Conservation (phyloP, 2,113 vertebrate genomes). For the Oreotrochilus melanogaster region DNA sequence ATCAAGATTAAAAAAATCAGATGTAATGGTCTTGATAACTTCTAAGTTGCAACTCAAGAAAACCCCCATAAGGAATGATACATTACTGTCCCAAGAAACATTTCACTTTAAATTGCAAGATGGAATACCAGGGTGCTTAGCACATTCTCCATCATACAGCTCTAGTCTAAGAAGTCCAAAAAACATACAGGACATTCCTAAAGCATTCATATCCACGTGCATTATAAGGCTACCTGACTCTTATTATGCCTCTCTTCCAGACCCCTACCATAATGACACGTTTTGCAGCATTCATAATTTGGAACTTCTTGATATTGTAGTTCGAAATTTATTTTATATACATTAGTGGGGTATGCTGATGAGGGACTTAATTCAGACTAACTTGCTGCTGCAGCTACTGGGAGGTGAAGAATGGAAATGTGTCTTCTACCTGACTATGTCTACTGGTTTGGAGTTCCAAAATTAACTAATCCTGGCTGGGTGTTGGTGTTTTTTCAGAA, state of each 20-base stretch:
- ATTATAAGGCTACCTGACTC: background rate
- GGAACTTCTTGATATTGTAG: background rate
- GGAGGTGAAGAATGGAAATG: background rate
- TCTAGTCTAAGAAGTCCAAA: background rate
- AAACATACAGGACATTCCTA: background rate
- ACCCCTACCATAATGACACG: background rate
- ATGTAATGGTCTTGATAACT: background rate
- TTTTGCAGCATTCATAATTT: background rate
- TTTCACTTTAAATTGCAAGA: background rate
- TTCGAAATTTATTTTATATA: background rate
- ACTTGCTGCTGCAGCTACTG: background rate
- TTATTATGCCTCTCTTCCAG: background rate
- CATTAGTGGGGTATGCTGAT: background rate
- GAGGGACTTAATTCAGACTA: background rate
- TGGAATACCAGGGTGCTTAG: background rate
- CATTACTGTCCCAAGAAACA: background rate
- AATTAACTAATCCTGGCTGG: background rate
- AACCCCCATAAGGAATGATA: background rate
- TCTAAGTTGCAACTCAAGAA: background rate
- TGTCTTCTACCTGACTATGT: background rate
- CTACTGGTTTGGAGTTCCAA: background rate
- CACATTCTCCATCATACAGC: background rate
- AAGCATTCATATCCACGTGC: background rate
- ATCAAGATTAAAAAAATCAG: background rate
- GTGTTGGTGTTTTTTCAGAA: background rate